Conservation (phyloP, 2,888 invertebrate genomes). For the Meganola albula region DNA sequence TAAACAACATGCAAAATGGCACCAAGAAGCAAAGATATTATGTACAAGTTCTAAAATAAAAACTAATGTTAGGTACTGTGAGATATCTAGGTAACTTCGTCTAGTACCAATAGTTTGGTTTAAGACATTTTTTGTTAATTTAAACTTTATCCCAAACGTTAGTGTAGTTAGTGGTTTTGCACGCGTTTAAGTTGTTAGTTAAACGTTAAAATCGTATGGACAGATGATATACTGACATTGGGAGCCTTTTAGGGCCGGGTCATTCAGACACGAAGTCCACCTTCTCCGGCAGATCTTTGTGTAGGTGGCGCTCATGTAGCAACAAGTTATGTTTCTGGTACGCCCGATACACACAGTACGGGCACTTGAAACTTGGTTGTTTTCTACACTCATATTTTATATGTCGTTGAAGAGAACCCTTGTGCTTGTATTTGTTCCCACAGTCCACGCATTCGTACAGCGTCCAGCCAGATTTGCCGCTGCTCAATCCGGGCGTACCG, state of each 20-base stretch:
- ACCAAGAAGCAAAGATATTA: too few relatives aligned
- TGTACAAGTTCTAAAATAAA: too few relatives aligned
- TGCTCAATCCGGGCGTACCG: conserved; percentile 63
- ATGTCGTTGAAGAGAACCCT: conserved; percentile 86
- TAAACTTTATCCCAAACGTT: too few relatives aligned
- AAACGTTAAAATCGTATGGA: too few relatives aligned
- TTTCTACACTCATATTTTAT: conserved; percentile 86
- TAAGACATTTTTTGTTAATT: too few relatives aligned
- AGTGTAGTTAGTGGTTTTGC: too few relatives aligned
- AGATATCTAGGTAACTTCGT: too few relatives aligned
- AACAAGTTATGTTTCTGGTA: conserved; percentile 81
- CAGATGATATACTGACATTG: conserved; percentile 73
- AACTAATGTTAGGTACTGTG: too few relatives aligned
- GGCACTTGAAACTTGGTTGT: conserved; percentile 83
- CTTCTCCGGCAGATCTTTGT: conserved; percentile 74
- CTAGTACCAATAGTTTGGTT: too few relatives aligned
- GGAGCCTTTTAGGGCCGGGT: conserved; percentile 47
- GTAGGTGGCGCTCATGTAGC: conserved; percentile 72
- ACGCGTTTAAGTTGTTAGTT: too few relatives aligned
- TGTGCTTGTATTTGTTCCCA: conserved; percentile 89
- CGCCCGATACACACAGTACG: conserved; percentile 82
- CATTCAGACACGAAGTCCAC: conserved; percentile 75
- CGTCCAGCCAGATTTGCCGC: conserved; percentile 68
- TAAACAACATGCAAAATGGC: too few relatives aligned
- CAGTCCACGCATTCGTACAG: conserved; percentile 82